phyloP scores from a whole-genome alignment of 37 sponge, comb jelly and placozoan genomes.

The Hexactinellida sp. region DNA sequence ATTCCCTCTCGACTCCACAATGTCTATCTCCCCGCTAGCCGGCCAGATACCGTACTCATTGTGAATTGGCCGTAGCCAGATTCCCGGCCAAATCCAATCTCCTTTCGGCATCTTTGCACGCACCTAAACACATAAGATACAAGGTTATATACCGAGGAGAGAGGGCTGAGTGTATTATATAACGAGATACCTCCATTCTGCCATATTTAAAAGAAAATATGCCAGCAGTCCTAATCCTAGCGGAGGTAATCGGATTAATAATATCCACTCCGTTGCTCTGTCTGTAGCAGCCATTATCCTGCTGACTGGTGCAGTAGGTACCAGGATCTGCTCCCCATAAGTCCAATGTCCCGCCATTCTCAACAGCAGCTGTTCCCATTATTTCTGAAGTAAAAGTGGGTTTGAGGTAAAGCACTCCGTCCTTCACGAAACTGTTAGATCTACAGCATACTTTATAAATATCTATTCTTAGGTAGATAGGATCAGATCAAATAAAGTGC shows the following conservation, averaged over 20 bases:
- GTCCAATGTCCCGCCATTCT: constrained; percentile 35
- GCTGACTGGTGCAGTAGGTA: constrained; percentile 37
- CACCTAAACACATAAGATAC: constrained; percentile 27
- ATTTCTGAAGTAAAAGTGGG: constrained; percentile 49
- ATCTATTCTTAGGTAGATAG: too few species aligned
- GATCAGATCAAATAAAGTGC: too few species aligned
- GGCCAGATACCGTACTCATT: constrained; percentile 67
- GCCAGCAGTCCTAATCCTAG: constrained; percentile 40
- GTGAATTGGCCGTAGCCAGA: constrained; percentile 46
- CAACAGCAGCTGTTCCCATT: constrained; percentile 41
- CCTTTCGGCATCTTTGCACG: constrained; percentile 47
- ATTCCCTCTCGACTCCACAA: constrained; percentile 62
- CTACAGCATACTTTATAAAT: background rate
- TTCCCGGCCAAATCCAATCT: constrained; percentile 72
- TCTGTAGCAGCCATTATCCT: constrained; percentile 45
- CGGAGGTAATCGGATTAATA: constrained; percentile 60
- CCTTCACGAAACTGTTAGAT: constrained; percentile 49
- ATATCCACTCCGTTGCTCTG: constrained; percentile 44
- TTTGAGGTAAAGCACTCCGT: constrained; percentile 47
- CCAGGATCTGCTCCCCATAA: constrained; percentile 58
- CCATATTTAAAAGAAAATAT: constrained; percentile 54
- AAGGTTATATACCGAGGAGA: too few species aligned
- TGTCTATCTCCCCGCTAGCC: constrained; percentile 63
- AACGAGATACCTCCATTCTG: background rate
- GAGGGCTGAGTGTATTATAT: too few species aligned